Evolutionary conservation across 2,888 invertebrate species (phyloP).

Genomic region (Sarcophaga rosellei): DNA sequence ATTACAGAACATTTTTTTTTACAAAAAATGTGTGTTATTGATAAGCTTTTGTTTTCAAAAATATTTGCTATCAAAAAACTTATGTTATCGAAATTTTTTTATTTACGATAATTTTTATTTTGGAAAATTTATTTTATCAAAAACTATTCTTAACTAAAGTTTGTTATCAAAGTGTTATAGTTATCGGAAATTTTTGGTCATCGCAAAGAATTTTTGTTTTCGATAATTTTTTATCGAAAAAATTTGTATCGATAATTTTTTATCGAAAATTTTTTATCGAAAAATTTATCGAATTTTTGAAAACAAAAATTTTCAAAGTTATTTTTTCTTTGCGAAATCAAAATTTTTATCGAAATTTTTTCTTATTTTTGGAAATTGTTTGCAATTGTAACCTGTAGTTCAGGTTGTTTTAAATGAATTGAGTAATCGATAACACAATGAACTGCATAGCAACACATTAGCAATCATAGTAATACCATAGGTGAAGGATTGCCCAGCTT

Average conservation of each 20-base stretch:
- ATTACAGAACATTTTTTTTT: neutral
- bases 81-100: neutral
- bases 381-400: too few relatives aligned
- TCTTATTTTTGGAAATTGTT: too few relatives aligned
- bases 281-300: too few relatives aligned
- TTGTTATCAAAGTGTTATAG: neutral
- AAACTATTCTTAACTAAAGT: neutral
- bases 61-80: neutral
- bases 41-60: neutral
- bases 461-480: too few relatives aligned
- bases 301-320: neutral
- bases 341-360: too few relatives aligned
- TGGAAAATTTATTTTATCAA: neutral
- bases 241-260: neutral
- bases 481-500: too few relatives aligned
- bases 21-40: too few relatives aligned
- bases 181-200: neutral
- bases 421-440: too few relatives aligned
- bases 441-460: too few relatives aligned
- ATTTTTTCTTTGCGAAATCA: too few relatives aligned
- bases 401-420: too few relatives aligned
- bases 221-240: neutral
- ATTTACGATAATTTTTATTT: neutral
- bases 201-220: neutral
- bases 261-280: neutral